phyloP scores from a whole-genome alignment of 92 coral and sea anemone species.

The Palythoa caribaeorum region DNA sequence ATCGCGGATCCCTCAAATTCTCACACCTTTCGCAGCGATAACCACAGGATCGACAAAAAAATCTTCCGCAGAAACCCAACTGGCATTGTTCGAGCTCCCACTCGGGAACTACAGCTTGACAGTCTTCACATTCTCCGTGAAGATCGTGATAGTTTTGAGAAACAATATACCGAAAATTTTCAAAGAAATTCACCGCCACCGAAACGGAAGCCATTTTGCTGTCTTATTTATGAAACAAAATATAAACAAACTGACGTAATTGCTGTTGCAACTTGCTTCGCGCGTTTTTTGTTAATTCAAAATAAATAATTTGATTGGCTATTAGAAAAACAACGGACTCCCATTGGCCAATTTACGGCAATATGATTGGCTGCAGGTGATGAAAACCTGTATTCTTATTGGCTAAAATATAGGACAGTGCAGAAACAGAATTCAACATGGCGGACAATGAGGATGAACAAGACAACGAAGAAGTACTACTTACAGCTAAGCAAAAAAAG shows the following conservation, averaged over 20 bases:
- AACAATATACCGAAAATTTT: slow-evolving; percentile 5
- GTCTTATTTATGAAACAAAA: slow-evolving; percentile 13
- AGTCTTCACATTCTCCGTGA: slow-evolving; percentile 91
- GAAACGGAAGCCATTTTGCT: slow-evolving; percentile 63
- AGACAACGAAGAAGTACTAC: slow-evolving; percentile 46
- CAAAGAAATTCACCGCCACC: slow-evolving; percentile 40
- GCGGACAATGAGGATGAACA: slow-evolving; percentile 76
- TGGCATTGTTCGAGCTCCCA: slow-evolving; percentile 85
- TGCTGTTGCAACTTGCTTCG: slow-evolving; percentile 42
- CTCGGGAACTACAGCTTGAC: slow-evolving; percentile 75
- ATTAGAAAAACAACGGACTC: background rate
- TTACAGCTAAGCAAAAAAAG: slow-evolving; percentile 82
- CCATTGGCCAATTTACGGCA: slow-evolving; percentile 48
- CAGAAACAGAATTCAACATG: slow-evolving; percentile 60
- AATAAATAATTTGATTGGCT: slow-evolving; percentile 57
- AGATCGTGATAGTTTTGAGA: slow-evolving; percentile 44
- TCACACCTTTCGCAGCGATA: slow-evolving; percentile 82
- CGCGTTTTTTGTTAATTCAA: slow-evolving; percentile 49
- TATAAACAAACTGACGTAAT: slow-evolving; percentile 68
- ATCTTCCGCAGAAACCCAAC: slow-evolving; percentile 89
- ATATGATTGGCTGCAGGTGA: slow-evolving; percentile 54
- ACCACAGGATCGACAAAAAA: slow-evolving; percentile 78
- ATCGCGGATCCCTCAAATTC: slow-evolving; percentile 64
- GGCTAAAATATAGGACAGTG: slow-evolving; percentile 29
- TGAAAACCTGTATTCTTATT: slow-evolving; percentile 57